Conservation (phyloP, 1,140 invertebrate species). For the Pygmarrhopalites habei region DNA sequence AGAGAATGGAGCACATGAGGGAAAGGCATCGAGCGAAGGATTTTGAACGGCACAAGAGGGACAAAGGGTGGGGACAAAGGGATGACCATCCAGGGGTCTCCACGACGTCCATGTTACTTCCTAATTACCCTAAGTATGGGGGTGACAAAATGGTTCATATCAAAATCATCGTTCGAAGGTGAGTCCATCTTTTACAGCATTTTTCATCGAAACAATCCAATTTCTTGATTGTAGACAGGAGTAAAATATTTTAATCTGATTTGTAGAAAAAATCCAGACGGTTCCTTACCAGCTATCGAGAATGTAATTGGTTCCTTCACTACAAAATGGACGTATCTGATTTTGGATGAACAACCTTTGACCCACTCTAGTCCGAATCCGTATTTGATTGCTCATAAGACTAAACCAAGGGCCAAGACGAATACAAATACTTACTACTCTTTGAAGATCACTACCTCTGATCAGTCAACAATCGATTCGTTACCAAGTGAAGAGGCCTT, state of each 20-base stretch:
- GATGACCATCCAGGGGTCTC: no score
- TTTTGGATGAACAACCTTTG: conserved; percentile 7
- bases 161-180: not conserved
- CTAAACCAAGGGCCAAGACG: not conserved
- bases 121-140: no score
- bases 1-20: not conserved
- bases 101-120: no score
- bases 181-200: no score
- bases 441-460: conserved; percentile 4
- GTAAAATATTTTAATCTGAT: no score
- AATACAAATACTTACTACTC: not conserved
- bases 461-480: not conserved
- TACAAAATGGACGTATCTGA: not conserved
- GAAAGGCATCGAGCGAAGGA: not conserved
- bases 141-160: not conserved
- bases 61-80: no score
- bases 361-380: conserved; percentile 1
- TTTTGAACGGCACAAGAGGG: not conserved
- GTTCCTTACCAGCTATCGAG: not conserved
- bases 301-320: not conserved
- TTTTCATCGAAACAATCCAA: no score
- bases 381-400: not conserved
- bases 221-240: no score
- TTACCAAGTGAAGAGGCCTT: conserved; percentile 1
- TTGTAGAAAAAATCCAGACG: conserved; percentile 2